Conservation (phyloP, 2,113 vertebrate genomes). For the Meleagris gallopavo region DNA sequence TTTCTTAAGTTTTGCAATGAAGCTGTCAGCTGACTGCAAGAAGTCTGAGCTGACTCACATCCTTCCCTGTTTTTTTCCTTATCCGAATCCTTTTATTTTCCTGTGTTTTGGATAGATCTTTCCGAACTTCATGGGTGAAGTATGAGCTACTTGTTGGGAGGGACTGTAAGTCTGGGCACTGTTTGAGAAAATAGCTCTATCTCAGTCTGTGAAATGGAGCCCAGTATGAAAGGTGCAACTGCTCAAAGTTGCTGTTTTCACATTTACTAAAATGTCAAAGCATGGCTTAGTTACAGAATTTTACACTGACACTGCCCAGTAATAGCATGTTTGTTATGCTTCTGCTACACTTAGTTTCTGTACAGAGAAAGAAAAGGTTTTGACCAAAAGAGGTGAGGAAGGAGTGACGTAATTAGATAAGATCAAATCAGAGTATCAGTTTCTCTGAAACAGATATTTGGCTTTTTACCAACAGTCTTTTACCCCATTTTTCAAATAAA, state of each 20-base stretch:
- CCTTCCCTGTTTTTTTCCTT: background rate
- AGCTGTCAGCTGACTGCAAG: background rate
- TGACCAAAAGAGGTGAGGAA: slow-evolving; percentile 48
- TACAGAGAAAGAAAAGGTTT: slow-evolving; percentile 40
- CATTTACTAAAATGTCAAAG: background rate
- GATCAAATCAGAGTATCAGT: slow-evolving; percentile 47
- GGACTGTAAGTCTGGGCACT: background rate
- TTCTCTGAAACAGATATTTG: slow-evolving; percentile 48
- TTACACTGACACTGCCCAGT: background rate
- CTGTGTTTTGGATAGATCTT: slow-evolving; percentile 25
- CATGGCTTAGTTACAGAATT: background rate
- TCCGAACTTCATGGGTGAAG: background rate
- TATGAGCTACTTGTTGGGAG: background rate
- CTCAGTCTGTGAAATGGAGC: background rate
- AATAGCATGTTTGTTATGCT: background rate
- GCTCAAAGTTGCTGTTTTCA: background rate
- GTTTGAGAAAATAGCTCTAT: background rate
- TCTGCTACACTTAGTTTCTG: slow-evolving; percentile 49
- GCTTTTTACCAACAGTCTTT: slow-evolving; percentile 45
- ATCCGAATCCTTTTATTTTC: slow-evolving; percentile 9
- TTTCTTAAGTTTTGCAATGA: background rate
- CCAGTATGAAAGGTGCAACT: background rate
- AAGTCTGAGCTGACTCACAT: slow-evolving; percentile 46
- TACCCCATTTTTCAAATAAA: slow-evolving; percentile 54
- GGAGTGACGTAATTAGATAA: slow-evolving; percentile 48